Evolutionary conservation across 2,797 vertebrate genomes (phyloP), one percentile per base, ranked within the genome.

Genomic region (Microctenopoma lineatum): DNA sequence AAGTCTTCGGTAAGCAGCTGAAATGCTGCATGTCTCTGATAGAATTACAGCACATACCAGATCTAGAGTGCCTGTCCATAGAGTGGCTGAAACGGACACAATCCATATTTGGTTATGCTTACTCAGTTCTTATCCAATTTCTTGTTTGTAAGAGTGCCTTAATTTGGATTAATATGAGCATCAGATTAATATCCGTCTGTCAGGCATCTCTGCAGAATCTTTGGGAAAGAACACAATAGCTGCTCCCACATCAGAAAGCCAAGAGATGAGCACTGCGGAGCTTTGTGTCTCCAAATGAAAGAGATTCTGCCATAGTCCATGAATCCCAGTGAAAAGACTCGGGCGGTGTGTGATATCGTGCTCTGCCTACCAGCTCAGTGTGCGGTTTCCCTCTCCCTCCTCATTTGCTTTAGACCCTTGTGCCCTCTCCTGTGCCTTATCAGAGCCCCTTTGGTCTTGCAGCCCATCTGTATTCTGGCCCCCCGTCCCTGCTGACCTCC

Each of bases 371-470:
- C 46, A 62, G 51, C 79, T 80, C 74, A 75, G 53, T 83, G 77
- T 86, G 81, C 74, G 77, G 54, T 63, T 63, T 63, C 18, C 9
- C 11, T 36, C 71, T 70, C 39, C 34, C 58, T 70, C 61, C 69
- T 80, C 68, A 58, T 81, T 79, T 75, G 48, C 67, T 69, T 69
- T 60, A 75, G 61, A 69, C 76, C 76, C 53, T 21, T 15, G 61
- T 86, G 81, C 73, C 83, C 83, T 86, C 78, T 74, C 48, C 74
- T 45, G 55, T 52, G 59, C 73, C 80, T 86, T 87, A 90, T 90
- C 89, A 85, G 71, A 88, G 77, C 57, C 77, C 75, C 78, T 82
- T 79, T 84, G 78, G 80, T 89, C 82, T 69, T 13, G 54, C 29
- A 63, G 73, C 83, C 71, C 70, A 71, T 89, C 83, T 84, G 70